Evolutionary conservation across 2,888 invertebrate genomes (phyloP).

Genomic region (Hedychridium roseum): DNA sequence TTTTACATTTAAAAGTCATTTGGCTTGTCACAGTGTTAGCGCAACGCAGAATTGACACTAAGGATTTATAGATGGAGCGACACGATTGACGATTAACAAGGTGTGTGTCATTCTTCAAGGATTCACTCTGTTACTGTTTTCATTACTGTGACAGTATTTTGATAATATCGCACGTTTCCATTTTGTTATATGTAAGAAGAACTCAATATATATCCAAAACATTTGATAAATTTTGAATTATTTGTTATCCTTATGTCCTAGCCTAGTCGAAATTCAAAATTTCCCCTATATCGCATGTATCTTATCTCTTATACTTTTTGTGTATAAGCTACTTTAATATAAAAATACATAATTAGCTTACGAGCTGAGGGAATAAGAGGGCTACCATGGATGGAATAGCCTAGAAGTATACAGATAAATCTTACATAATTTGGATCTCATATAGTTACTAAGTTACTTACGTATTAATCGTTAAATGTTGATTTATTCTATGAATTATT

Average conservation of each 20-base stretch:
- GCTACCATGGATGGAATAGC: slow-evolving; percentile 56
- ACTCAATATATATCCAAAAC: slow-evolving; percentile 58
- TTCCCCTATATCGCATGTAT: slow-evolving; percentile 32
- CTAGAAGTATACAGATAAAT: slow-evolving; percentile 61
- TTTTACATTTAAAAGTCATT: slow-evolving; percentile 64
- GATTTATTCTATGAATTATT: slow-evolving; percentile 55
- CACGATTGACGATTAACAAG: slow-evolving; percentile 52
- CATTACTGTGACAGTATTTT: slow-evolving; percentile 54
- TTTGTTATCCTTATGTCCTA: slow-evolving; percentile 53
- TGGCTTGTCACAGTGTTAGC: slow-evolving; percentile 63
- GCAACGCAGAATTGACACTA: slow-evolving; percentile 62
- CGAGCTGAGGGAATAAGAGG: slow-evolving; percentile 60
- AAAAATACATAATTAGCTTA: slow-evolving; percentile 65
- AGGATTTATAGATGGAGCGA: slow-evolving; percentile 54
- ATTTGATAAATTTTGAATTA: slow-evolving; percentile 58
- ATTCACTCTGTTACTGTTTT: slow-evolving; percentile 47
- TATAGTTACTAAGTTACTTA: slow-evolving; percentile 48
- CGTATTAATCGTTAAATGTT: slow-evolving; percentile 47
- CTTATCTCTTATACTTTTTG: slow-evolving; percentile 42
- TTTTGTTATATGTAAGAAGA: slow-evolving; percentile 54
- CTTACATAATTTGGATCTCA: slow-evolving; percentile 53
- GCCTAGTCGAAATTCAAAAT: slow-evolving; percentile 49
- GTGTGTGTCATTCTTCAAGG: slow-evolving; percentile 42
- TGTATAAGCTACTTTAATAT: slow-evolving; percentile 63
- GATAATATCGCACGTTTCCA: slow-evolving; percentile 51